These are phyloP conservation scores for Zaprionus vittiger DNA, from an alignment of 1,140 invertebrate genomes.

Conservation along the genomic window DNA sequence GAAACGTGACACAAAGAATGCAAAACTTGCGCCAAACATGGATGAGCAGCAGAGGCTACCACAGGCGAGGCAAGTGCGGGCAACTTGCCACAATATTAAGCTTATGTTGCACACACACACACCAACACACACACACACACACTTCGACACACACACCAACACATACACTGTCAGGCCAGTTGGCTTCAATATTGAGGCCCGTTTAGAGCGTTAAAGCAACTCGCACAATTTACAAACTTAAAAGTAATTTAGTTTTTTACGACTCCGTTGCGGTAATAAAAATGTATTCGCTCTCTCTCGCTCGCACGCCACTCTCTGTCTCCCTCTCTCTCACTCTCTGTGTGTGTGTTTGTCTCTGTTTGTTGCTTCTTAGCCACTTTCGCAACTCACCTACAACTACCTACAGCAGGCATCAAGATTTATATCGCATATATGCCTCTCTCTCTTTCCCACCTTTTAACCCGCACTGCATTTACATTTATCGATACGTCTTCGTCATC, in stretches of 20 bases:
- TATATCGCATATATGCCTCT: slow-evolving; percentile 5
- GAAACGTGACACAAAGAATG: slow-evolving; percentile 81
- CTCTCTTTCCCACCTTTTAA: neutral
- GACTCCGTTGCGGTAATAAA: slow-evolving; percentile 80
- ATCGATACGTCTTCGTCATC: slow-evolving; percentile 71
- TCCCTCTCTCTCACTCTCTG: neutral
- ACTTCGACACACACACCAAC: neutral
- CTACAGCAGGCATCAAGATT: slow-evolving; percentile 38
- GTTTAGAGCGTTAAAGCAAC: slow-evolving; percentile 61
- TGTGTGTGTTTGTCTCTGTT: slow-evolving; percentile 5
- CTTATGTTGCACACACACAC: slow-evolving; percentile 57
- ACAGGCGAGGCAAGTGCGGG: slow-evolving; percentile 4
- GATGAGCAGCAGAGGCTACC: neutral
- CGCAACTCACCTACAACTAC: slow-evolving; percentile 64
- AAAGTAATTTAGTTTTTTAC: slow-evolving; percentile 83
- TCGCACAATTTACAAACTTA: slow-evolving; percentile 80
- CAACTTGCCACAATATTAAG: slow-evolving; percentile 59
- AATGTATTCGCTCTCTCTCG: slow-evolving; percentile 60
- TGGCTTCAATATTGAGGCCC: slow-evolving; percentile 29
- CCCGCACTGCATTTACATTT: slow-evolving; percentile 70
- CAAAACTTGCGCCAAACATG: slow-evolving; percentile 61
- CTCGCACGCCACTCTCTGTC: slow-evolving; percentile 28
- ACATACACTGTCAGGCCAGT: neutral
- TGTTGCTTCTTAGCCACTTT: slow-evolving; percentile 24
- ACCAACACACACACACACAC: slow-evolving; percentile 9